Conservation (phyloP, 2,113 vertebrate genomes). For the Xenopus borealis region DNA sequence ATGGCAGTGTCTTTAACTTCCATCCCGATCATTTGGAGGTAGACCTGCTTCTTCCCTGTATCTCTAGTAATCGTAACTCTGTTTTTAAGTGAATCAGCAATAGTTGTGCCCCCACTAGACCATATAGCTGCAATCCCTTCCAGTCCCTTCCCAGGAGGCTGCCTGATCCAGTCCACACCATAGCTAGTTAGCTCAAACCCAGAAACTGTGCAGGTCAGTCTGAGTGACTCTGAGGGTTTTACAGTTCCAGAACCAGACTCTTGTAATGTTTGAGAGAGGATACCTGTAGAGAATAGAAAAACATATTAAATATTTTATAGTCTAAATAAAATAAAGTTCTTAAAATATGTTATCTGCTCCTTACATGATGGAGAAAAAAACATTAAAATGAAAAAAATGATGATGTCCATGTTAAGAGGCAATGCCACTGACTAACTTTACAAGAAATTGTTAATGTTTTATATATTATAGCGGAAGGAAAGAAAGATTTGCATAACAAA, state of each 20-base stretch:
- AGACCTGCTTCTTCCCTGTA: too few species aligned
- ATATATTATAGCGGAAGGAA: too few species aligned
- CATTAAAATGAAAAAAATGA: not conserved
- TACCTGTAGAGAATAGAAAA: not conserved
- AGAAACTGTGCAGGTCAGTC: too few species aligned
- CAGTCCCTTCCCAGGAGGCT: too few species aligned
- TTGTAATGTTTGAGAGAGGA: not conserved
- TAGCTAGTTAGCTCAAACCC: too few species aligned
- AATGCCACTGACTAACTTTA: not conserved
- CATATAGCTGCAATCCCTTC: not conserved
- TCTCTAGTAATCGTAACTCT: not conserved
- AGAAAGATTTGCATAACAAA: too few species aligned
- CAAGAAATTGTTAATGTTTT: too few species aligned
- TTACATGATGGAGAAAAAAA: constrained; percentile 1
- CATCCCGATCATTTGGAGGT: too few species aligned
- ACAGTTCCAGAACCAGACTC: too few species aligned
- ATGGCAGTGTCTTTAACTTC: too few species aligned
- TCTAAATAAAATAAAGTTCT: not conserved
- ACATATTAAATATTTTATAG: not conserved
- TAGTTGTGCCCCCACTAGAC: not conserved
- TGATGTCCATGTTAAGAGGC: not conserved
- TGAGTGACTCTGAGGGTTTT: too few species aligned
- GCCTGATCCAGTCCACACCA: too few species aligned
- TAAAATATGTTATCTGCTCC: not conserved
- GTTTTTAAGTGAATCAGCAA: not conserved